A percentile compares a stretch with the other conserved stretches of the same genome.
phyloP scores from a whole-genome alignment of 2,797 vertebrate species.

The Malurus leucopterus region DNA sequence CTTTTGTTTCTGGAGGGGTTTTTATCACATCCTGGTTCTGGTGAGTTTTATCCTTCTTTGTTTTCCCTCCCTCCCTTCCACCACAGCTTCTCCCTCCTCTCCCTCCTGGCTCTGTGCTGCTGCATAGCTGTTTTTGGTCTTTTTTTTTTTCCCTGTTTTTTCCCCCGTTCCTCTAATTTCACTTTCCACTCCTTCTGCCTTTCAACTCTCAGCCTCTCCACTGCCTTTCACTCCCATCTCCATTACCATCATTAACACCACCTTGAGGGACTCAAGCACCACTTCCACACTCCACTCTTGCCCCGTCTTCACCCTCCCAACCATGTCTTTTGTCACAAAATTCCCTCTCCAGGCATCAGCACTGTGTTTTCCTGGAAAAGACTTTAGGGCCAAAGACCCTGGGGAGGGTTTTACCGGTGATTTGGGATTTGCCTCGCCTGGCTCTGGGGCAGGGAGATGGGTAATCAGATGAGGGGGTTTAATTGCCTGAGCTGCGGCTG shows the following conservation, averaged over 20 bases:
- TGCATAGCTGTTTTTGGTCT: not conserved
- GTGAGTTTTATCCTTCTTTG: not conserved
- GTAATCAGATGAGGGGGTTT: not conserved
- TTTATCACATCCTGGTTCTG: not conserved
- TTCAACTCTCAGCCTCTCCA: not conserved
- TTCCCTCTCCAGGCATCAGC: not conserved
- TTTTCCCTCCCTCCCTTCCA: not conserved
- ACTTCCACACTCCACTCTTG: not conserved
- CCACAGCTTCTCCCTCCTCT: not conserved
- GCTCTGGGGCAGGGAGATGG: not conserved
- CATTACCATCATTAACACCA: not conserved
- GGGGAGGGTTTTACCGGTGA: not conserved
- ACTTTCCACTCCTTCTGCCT: not conserved
- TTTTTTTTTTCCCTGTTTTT: fast-evolving
- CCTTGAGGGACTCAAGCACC: not conserved
- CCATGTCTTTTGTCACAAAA: not conserved
- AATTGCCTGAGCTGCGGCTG: not conserved
- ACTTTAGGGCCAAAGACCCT: not conserved
- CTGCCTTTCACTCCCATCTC: not conserved
- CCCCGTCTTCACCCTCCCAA: not conserved
- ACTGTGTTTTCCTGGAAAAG: not conserved
- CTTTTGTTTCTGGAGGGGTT: not conserved
- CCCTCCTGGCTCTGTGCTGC: not conserved
- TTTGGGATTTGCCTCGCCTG: not conserved
- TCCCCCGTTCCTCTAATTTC: not conserved